These are phyloP conservation scores for Seriola rivoliana DNA, from an alignment of 2,113 vertebrate genomes.

Conservation along the genomic window DNA sequence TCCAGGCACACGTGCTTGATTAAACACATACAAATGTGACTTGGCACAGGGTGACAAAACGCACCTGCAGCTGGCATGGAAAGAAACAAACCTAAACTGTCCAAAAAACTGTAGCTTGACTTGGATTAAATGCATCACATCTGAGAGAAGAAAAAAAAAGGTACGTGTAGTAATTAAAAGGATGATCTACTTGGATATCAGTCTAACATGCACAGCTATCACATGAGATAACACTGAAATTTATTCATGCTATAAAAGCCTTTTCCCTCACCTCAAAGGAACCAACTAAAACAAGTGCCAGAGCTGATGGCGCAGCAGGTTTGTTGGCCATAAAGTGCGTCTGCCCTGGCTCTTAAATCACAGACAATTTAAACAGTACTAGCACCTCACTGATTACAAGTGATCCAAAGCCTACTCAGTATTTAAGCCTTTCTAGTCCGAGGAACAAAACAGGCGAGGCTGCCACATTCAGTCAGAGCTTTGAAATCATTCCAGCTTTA, in stretches of 20 bases:
- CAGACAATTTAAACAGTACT: conserved; percentile 10
- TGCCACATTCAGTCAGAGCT: conserved; percentile 21
- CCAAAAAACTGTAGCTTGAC: not conserved
- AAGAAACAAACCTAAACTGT: conserved; percentile 26
- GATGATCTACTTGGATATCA: not conserved
- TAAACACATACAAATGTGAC: conserved; percentile 55
- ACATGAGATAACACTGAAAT: not conserved
- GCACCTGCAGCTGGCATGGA: conserved; percentile 37
- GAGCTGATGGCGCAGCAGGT: conserved; percentile 1
- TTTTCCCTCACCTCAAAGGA: not conserved
- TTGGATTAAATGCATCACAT: not conserved
- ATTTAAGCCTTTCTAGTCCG: conserved; percentile 6
- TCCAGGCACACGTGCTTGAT: conserved; percentile 61
- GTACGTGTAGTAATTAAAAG: not conserved
- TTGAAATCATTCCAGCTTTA: conserved; percentile 45
- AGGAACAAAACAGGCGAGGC: conserved; percentile 20
- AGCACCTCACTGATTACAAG: conserved; percentile 19
- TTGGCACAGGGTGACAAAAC: conserved; percentile 32
- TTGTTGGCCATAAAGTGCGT: not conserved
- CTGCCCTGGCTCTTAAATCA: not conserved
- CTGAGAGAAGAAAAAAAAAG: not conserved
- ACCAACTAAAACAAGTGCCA: conserved; percentile 8
- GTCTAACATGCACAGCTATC: not conserved
- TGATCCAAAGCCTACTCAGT: conserved; percentile 26
- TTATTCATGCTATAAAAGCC: not conserved